Conservation (phyloP, 2,113 vertebrate species). For the Benthochromis sp. region DNA sequence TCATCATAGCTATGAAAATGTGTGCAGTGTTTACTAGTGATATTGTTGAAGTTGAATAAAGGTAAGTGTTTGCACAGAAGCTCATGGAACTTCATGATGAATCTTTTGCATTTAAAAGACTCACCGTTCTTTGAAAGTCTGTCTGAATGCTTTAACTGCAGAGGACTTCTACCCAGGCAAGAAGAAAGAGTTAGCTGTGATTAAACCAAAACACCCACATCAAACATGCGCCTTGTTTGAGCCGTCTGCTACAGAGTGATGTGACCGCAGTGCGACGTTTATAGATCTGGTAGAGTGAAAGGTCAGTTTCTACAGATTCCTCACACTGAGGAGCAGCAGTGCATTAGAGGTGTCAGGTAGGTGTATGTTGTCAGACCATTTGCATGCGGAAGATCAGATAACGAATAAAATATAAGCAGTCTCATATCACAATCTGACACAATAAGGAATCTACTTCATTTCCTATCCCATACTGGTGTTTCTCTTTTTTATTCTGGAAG, state of each 20-base stretch:
- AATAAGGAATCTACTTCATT: not conserved
- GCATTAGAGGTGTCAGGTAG: not conserved
- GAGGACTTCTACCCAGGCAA: not conserved
- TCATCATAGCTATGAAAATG: not conserved
- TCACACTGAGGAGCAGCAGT: not conserved
- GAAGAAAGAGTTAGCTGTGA: not conserved
- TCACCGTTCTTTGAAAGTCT: not conserved
- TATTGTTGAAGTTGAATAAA: not conserved
- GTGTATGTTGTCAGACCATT: not conserved
- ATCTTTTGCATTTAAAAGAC: not conserved
- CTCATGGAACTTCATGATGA: not conserved
- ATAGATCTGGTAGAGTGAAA: not conserved
- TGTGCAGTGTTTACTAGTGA: not conserved
- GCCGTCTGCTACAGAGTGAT: not conserved
- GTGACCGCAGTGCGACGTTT: not conserved
- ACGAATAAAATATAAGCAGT: not conserved
- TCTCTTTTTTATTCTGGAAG: not conserved
- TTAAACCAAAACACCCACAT: not conserved
- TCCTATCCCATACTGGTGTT: not conserved
- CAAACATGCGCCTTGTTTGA: not conserved
- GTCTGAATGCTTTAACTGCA: not conserved
- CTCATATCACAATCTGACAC: not conserved
- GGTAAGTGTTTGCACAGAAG: not conserved
- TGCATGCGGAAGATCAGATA: not conserved
- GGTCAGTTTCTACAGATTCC: not conserved